These are phyloP conservation scores for Syrista parreyssii DNA, from an alignment of 2,888 invertebrate genomes.

Conservation along the genomic window DNA sequence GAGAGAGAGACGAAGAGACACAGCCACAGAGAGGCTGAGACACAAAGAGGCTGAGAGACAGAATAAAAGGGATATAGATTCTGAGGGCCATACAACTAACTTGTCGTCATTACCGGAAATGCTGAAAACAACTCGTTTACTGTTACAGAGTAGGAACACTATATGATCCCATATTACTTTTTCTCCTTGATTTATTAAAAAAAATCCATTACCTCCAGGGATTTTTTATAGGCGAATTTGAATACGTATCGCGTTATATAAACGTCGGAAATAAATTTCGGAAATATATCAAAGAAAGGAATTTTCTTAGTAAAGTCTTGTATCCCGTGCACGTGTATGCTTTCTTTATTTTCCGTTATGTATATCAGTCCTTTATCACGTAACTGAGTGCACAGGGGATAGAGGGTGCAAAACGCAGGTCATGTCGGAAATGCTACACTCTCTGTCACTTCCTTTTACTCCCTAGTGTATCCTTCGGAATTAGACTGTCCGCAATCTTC, in stretches of 20 bases:
- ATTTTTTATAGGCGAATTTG: not conserved
- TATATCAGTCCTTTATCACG: not conserved
- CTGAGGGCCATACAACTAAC: not conserved
- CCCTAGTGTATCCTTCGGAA: not conserved
- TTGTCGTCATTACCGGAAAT: not conserved
- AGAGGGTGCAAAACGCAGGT: not conserved
- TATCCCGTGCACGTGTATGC: not conserved
- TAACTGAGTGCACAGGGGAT: not conserved
- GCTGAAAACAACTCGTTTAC: not conserved
- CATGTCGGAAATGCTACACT: not conserved
- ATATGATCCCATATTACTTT: not conserved
- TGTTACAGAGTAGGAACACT: not conserved
- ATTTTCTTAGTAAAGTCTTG: not conserved
- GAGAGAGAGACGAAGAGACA: too few relatives aligned
- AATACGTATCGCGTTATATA: slow-evolving; percentile 9
- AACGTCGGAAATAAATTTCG: slow-evolving; percentile 29
- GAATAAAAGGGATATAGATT: not conserved
- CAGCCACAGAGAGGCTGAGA: too few relatives aligned
- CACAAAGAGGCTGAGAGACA: not conserved
- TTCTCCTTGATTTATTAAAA: not conserved
- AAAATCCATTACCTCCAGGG: not conserved
- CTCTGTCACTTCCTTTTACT: not conserved
- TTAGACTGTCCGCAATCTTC: not conserved
- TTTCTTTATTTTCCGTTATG: not conserved
- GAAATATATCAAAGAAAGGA: slow-evolving; percentile 20